phyloP scores from a whole-genome alignment of 1,140 invertebrate genomes.

The Xylocopa sonorina region DNA sequence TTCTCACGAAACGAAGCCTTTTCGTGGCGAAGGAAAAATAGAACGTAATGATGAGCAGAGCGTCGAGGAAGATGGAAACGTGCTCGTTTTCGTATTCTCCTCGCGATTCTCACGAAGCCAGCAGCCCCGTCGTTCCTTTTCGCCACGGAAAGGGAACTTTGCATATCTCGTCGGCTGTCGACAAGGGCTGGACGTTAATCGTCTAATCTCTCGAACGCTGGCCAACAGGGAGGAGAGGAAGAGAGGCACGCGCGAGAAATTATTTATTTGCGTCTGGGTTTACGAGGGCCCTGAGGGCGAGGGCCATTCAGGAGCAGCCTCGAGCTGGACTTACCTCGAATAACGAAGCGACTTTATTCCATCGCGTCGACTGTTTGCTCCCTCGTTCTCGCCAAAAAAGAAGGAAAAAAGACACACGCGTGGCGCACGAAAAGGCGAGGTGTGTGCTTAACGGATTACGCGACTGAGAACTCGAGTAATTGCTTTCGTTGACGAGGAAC shows the following conservation, averaged over 20 bases:
- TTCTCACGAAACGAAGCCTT: conserved; percentile 35
- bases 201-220: conserved; percentile 52
- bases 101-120: conserved; percentile 28
- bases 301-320: conserved; percentile 7
- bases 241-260: conserved; percentile 58
- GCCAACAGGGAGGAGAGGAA: not conserved
- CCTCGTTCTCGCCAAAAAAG: not conserved
- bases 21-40: conserved; percentile 2
- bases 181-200: conserved; percentile 53
- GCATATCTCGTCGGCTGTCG: conserved; percentile 48
- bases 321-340: conserved; percentile 26
- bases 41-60: not conserved
- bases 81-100: conserved; percentile 44
- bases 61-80: not conserved
- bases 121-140: conserved; percentile 33
- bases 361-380: not conserved
- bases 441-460: not conserved
- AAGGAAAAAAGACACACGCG: not conserved
- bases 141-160: conserved; percentile 47
- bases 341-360: conserved; percentile 33
- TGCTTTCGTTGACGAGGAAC: too few species aligned
- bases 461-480: too few species aligned
- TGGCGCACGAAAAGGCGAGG: not conserved
- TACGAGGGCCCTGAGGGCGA: conserved; percentile 25
- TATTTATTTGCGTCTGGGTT: conserved; percentile 64